phyloP scores from a whole-genome alignment of 2,113 vertebrate genomes.

The Pteropus alecto region DNA sequence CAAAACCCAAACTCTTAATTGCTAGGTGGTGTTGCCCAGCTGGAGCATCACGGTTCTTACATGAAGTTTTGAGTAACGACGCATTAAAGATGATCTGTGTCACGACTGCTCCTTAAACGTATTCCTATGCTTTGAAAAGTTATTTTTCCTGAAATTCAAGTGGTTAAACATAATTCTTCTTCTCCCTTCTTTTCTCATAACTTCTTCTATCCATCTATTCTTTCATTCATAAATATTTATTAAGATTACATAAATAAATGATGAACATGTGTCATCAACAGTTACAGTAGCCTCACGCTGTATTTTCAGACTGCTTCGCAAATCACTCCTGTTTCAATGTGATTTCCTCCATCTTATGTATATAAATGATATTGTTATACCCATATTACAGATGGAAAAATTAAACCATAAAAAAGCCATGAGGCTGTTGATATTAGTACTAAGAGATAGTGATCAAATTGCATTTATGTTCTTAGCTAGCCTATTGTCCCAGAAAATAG shows the following conservation, averaged over 20 bases:
- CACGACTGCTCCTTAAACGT: neutral
- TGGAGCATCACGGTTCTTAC: neutral
- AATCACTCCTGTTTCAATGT: neutral
- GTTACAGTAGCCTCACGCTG: neutral
- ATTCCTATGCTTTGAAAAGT: neutral
- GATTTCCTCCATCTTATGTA: neutral
- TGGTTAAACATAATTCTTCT: neutral
- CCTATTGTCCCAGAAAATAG: neutral
- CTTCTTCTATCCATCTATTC: neutral
- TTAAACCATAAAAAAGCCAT: neutral
- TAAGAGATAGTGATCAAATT: neutral
- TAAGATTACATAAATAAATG: neutral
- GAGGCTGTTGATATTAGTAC: neutral
- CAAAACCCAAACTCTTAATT: neutral
- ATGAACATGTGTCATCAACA: neutral
- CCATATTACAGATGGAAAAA: neutral
- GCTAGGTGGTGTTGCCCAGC: neutral
- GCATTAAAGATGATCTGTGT: neutral
- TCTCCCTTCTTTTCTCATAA: neutral
- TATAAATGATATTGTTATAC: neutral
- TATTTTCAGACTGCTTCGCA: neutral
- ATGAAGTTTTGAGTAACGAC: neutral
- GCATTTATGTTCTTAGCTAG: neutral
- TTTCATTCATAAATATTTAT: neutral
- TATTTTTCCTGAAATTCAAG: neutral